Conservation (phyloP, 2,113 vertebrate species). For the Montifringilla adamsi region DNA sequence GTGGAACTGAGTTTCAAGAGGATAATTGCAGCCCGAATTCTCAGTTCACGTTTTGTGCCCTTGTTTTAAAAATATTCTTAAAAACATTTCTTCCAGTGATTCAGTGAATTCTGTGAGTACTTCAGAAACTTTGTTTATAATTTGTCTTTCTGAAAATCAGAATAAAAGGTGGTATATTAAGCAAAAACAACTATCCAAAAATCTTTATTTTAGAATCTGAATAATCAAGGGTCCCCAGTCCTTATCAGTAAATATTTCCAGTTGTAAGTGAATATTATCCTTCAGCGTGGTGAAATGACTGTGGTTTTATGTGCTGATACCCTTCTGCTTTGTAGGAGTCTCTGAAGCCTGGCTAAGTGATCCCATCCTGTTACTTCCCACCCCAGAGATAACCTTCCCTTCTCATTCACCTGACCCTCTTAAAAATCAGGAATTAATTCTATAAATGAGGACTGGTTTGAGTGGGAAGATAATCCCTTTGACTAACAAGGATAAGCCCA, state of each 20-base stretch:
- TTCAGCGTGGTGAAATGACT: neutral
- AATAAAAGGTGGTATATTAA: neutral
- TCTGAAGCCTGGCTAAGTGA: neutral
- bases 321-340: neutral
- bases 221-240: neutral
- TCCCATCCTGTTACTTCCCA: neutral
- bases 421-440: neutral
- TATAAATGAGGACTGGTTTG: neutral
- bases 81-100: neutral
- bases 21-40: constrained; percentile 55
- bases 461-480: constrained; percentile 4
- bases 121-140: neutral
- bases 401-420: neutral
- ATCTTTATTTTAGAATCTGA: neutral
- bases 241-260: neutral
- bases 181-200: neutral
- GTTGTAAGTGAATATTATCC: neutral
- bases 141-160: neutral
- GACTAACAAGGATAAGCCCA: neutral
- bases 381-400: neutral
- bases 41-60: constrained; percentile 11
- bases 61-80: neutral
- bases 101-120: neutral
- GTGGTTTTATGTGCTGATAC: neutral
- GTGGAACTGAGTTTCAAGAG: constrained; percentile 48